Evolutionary conservation across 2,797 vertebrate genomes (phyloP).

Genomic region (Tragopan temminckii): DNA sequence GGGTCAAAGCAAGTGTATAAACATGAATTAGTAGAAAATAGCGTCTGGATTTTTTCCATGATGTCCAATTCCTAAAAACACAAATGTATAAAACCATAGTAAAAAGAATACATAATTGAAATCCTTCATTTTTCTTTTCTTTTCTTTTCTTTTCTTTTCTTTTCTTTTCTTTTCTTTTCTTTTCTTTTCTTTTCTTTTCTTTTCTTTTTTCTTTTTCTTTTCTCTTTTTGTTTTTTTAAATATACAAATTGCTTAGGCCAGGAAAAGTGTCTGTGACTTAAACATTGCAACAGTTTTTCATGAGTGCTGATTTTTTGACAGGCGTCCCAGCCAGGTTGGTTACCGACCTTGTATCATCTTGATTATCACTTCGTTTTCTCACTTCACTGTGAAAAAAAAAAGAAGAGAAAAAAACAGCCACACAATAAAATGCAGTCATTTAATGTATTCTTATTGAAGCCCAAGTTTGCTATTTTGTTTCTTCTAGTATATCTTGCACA

Average conservation of each 20-base stretch:
- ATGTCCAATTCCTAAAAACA: neutral
- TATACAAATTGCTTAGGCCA: neutral
- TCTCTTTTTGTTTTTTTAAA: neutral
- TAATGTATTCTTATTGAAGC: neutral
- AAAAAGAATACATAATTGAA: neutral
- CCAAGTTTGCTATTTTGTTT: neutral
- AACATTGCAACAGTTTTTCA: slow-evolving; percentile 89
- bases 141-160: neutral
- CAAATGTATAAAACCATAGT: neutral
- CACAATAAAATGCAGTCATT: neutral
- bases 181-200: too few species aligned
- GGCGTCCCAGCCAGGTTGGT: slow-evolving; percentile 82
- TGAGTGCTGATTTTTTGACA: slow-evolving; percentile 83
- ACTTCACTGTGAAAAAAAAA: slow-evolving; percentile 85
- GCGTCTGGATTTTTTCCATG: neutral
- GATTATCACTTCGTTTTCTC: slow-evolving; percentile 82
- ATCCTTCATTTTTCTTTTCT: neutral
- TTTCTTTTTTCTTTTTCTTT: too few species aligned
- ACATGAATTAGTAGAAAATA: neutral
- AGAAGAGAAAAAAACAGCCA: neutral
- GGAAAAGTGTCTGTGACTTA: slow-evolving; percentile 40
- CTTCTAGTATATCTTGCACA: neutral
- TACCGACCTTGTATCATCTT: slow-evolving; percentile 84
- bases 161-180: too few species aligned
- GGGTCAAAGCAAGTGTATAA: neutral